Evolutionary conservation across 2,797 vertebrate genomes (phyloP).

Genomic region (Malacoctenus gilli): DNA sequence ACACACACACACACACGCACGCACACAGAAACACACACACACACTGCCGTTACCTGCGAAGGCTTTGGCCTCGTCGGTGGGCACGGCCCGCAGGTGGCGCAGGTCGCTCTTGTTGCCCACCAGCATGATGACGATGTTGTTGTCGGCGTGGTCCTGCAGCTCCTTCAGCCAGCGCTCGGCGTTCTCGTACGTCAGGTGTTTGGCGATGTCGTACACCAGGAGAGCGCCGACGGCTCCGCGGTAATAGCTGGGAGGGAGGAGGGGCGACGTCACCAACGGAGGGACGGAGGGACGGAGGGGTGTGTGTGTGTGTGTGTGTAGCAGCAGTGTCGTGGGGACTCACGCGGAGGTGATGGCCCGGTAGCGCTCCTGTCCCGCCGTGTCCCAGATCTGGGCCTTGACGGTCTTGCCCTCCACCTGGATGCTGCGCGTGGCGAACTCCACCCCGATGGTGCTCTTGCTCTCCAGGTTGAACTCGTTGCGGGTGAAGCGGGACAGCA

Average conservation of each 20-base stretch:
- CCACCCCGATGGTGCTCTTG: conserved; percentile 92
- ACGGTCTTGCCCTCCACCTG: conserved; percentile 88
- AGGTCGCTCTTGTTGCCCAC: conserved; percentile 91
- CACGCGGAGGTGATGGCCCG: conserved; percentile 90
- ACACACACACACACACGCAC: no score
- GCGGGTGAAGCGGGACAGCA: conserved; percentile 89
- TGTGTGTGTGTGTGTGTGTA: no score
- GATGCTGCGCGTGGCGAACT: conserved; percentile 91
- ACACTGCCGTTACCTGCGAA: conserved; percentile 80
- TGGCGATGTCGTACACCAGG: conserved; percentile 89
- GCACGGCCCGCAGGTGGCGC: conserved; percentile 86
- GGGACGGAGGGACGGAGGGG: no score
- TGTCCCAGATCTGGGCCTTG: conserved; percentile 91
- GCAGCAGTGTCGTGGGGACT: conserved; percentile 17
- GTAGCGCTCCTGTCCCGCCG: conserved; percentile 88
- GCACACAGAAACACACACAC: background rate
- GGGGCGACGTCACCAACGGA: no score
- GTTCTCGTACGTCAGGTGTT: conserved; percentile 90
- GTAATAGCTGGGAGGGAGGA: conserved; percentile 81
- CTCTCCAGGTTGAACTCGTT: conserved; percentile 93
- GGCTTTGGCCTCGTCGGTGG: conserved; percentile 84
- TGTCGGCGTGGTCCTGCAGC: conserved; percentile 88
- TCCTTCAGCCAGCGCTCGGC: conserved; percentile 90
- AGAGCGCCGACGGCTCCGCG: conserved; percentile 88
- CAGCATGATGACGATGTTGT: conserved; percentile 90